A percentile compares a stretch with the other conserved stretches of the same genome.
phyloP scores from a whole-genome alignment of 2,113 vertebrate genomes.

The Sorex fumeus region DNA sequence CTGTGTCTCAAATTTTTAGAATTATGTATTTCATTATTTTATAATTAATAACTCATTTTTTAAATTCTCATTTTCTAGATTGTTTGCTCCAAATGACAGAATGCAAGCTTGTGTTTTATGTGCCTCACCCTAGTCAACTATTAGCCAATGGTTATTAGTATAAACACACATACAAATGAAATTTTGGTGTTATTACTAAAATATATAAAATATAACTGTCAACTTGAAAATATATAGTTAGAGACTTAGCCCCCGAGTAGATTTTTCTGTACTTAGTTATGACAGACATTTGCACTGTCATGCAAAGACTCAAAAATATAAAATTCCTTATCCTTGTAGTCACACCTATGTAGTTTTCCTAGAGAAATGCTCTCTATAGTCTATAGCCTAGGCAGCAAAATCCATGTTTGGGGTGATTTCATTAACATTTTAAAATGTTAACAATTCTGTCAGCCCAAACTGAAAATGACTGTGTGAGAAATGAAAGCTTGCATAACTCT shows the following conservation, averaged over 20 bases:
- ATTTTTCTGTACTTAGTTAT: conserved; percentile 42
- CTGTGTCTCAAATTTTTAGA: conserved; percentile 1
- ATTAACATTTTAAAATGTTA: conserved; percentile 80
- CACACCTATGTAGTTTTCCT: conserved; percentile 52
- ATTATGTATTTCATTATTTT: neutral
- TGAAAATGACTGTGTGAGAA: conserved; percentile 77
- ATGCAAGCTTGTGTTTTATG: conserved; percentile 10
- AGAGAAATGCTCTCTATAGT: conserved; percentile 64
- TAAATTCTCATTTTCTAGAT: neutral
- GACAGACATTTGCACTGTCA: conserved; percentile 47
- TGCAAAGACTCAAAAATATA: neutral
- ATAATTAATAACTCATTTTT: neutral
- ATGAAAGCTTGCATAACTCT: conserved; percentile 76
- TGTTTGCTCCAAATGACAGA: neutral
- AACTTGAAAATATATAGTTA: conserved; percentile 51
- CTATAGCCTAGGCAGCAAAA: conserved; percentile 65
- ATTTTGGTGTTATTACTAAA: neutral
- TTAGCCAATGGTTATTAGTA: neutral
- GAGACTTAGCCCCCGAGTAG: neutral
- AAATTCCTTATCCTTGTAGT: conserved; percentile 50
- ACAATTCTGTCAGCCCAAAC: conserved; percentile 77
- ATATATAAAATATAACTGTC: neutral
- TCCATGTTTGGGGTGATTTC: conserved; percentile 74
- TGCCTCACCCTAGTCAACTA: neutral
- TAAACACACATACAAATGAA: neutral